These are phyloP conservation scores for Lycopodina hypogea DNA, from an alignment of 37 sponge, comb jelly and placozoan species.

Conservation along the genomic window DNA sequence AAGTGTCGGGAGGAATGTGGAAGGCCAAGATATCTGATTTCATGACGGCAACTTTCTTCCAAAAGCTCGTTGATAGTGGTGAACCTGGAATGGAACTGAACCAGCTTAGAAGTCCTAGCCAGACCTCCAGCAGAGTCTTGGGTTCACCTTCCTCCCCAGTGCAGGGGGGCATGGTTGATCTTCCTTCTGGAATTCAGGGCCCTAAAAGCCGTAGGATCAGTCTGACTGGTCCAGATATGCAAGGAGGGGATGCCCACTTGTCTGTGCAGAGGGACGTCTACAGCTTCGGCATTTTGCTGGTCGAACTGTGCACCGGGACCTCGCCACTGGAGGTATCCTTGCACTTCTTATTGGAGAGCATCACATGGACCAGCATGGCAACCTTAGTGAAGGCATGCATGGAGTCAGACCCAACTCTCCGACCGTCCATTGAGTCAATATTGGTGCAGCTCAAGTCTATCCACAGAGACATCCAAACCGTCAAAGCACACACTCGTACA, in stretches of 20 bases:
- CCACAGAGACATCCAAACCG: neutral
- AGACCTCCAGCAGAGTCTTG: neutral
- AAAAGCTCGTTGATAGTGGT: neutral
- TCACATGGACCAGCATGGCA: slow-evolving; percentile 15
- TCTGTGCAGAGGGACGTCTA: slow-evolving; percentile 47
- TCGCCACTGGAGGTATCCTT: slow-evolving; percentile 36
- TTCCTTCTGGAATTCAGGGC: neutral
- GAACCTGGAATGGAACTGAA: neutral
- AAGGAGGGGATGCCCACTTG: slow-evolving; percentile 17
- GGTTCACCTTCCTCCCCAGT: neutral
- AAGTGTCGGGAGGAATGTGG: slow-evolving; percentile 21
- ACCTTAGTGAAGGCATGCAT: slow-evolving; percentile 15
- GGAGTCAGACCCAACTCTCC: neutral
- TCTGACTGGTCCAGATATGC: neutral
- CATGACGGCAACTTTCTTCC: slow-evolving; percentile 65
- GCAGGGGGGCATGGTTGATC: neutral
- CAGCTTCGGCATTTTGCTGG: slow-evolving; percentile 59
- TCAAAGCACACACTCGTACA: too few relatives aligned
- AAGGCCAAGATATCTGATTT: slow-evolving; percentile 75
- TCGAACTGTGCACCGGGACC: slow-evolving; percentile 55
- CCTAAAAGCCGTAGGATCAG: neutral
- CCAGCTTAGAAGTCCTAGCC: neutral
- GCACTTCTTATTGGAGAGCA: slow-evolving; percentile 49
- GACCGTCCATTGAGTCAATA: slow-evolving; percentile 27
- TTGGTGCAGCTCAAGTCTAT: neutral